These are phyloP conservation scores for Odontocolon sp. DNA, from an alignment of 2,888 invertebrate genomes.

Conservation along the genomic window DNA sequence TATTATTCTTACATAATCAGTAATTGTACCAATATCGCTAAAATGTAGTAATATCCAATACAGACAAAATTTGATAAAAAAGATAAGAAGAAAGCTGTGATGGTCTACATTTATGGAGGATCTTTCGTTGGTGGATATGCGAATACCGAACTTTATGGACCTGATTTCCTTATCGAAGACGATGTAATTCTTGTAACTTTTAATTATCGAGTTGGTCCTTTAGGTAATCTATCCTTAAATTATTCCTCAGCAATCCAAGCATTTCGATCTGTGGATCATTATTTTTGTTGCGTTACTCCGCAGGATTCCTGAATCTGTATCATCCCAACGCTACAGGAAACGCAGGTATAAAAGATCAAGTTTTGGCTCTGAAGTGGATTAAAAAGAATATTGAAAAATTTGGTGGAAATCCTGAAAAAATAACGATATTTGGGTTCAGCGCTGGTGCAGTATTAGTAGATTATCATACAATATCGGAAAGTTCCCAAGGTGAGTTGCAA, in stretches of 20 bases:
- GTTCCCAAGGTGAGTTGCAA: conserved; percentile 60
- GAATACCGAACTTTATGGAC: conserved; percentile 30
- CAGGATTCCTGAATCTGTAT: conserved; percentile 66
- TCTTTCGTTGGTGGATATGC: conserved; percentile 45
- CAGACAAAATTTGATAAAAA: conserved; percentile 28
- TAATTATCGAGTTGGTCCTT: conserved; percentile 55
- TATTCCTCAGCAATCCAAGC: not conserved
- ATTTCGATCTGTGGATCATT: not conserved
- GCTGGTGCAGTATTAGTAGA: conserved; percentile 80
- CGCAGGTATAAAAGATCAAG: conserved; percentile 80
- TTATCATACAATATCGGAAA: conserved; percentile 63
- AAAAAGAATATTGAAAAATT: conserved; percentile 82
- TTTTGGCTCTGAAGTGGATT: conserved; percentile 82
- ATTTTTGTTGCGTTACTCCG: not conserved
- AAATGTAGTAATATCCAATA: not conserved
- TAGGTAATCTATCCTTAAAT: conserved; percentile 31
- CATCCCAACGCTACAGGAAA: conserved; percentile 67
- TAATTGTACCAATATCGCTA: too few relatives aligned
- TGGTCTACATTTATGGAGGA: conserved; percentile 62
- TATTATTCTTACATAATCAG: too few relatives aligned
- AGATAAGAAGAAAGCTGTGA: conserved; percentile 47
- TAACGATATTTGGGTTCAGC: conserved; percentile 83
- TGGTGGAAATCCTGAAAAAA: conserved; percentile 82
- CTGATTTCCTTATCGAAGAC: conserved; percentile 58
- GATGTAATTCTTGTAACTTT: conserved; percentile 54